Percentiles rank a stretch among this genome's conserved stretches.
Evolutionary conservation across 2,888 invertebrate species (phyloP).

Genomic region (Lathronympha strigana): DNA sequence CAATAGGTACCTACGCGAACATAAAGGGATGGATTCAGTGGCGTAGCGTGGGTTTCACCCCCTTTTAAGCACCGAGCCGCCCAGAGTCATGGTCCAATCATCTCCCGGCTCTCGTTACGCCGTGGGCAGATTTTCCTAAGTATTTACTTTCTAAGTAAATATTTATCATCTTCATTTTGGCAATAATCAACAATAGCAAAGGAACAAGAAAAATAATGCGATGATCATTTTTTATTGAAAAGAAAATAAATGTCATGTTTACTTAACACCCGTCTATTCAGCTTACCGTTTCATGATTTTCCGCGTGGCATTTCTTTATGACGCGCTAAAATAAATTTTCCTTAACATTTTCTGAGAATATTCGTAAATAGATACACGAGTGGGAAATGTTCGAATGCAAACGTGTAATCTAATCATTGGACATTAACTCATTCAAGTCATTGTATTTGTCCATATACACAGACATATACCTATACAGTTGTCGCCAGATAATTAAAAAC

Average conservation of each 20-base stretch:
- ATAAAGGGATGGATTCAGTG: too few species aligned
- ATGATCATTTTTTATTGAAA: not conserved
- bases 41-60: too few species aligned
- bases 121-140: too few species aligned
- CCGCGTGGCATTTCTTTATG: constrained; percentile 1
- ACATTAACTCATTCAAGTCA: too few species aligned
- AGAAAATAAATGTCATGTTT: constrained; percentile 19
- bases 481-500: too few species aligned
- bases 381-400: not conserved
- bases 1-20: too few species aligned
- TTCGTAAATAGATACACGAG: not conserved
- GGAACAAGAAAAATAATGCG: not conserved
- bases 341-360: not conserved
- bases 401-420: not conserved
- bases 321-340: not conserved
- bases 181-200: not conserved
- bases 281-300: constrained; percentile 6
- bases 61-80: too few species aligned
- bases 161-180: constrained; percentile 3
- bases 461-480: too few species aligned
- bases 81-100: too few species aligned
- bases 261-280: not conserved
- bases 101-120: too few species aligned
- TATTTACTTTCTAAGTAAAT: too few species aligned
- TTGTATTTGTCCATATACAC: too few species aligned